These are phyloP conservation scores for Syngnathoides biaculeatus DNA, from an alignment of 2,113 vertebrate species.

Conservation along the genomic window DNA sequence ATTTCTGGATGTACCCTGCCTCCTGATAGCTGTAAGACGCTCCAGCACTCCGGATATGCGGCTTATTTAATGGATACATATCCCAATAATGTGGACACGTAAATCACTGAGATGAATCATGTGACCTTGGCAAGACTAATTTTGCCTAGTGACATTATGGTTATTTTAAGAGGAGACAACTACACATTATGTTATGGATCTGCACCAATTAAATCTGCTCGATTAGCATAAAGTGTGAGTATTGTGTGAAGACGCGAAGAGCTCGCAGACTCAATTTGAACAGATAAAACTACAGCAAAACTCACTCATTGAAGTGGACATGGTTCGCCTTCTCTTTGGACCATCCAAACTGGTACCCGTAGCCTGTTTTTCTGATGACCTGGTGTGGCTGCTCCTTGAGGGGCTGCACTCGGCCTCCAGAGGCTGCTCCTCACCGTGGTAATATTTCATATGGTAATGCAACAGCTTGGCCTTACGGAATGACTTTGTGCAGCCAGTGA, in stretches of 20 bases:
- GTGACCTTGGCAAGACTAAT: not conserved
- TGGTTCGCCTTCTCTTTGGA: constrained; percentile 81
- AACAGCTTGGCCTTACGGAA: constrained; percentile 95
- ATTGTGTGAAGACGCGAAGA: not conserved
- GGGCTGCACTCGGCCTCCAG: constrained; percentile 76
- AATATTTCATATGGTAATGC: constrained; percentile 98
- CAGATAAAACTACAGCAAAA: constrained; percentile 22
- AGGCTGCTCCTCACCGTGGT: constrained; percentile 87
- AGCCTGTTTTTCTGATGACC: constrained; percentile 79
- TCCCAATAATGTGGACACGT: no score
- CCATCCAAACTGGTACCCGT: constrained; percentile 61
- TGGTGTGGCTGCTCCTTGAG: constrained; percentile 81
- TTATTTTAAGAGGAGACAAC: not conserved
- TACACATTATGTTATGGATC: not conserved
- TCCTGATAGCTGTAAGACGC: no score
- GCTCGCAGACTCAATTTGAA: not conserved
- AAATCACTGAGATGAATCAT: no score
- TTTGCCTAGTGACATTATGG: not conserved
- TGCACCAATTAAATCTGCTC: not conserved
- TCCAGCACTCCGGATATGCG: no score
- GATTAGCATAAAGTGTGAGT: not conserved
- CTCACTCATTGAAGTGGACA: constrained; percentile 86
- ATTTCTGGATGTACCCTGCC: no score
- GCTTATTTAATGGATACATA: no score
- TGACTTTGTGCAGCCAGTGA: constrained; percentile 88